Base-by-base conservation (phyloP, 2,797 vertebrate genomes). In the Argya squamiceps region DNA sequence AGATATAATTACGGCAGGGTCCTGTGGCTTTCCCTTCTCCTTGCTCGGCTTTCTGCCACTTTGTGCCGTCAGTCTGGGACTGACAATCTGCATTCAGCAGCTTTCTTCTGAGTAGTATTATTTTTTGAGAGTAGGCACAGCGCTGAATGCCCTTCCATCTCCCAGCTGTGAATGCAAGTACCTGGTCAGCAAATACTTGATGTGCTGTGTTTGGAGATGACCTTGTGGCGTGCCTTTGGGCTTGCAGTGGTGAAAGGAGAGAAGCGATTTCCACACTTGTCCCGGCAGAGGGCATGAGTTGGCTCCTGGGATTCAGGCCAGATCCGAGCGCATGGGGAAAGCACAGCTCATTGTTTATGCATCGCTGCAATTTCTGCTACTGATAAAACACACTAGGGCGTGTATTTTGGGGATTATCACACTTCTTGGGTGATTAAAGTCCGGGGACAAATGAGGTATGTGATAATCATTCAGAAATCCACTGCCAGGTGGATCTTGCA, bases 261-360 rank as follows among this genome's bases (percentile, higher is more conserved):
- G 39, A 43, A 17, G 12, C 9, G 13, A 56, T 84, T 81, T 84
- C 65, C 34, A 5, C 15, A 0, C 63, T 23, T 62, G 58, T 60
- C 78, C 46, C 37, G 50, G 32, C 23, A 47, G 70, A 76, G 52
- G 77, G 37, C 75, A 27, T 2, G 50, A 11, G 46, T 4, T 62
- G 58, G 53, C 22, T 87, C 41, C 46, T 1, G 39, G 67, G 50
- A 59, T 41, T 58, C 26, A 0, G 5, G 41, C 29, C 58, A 49
- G 39, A 9, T 17, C 44, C 22, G 12, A 55, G 12, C 0, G 0
- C 0, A 0, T 4, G 19, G 15, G 41, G 62, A 49, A 79, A 74
- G 36, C 29, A 23, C 50, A 44, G 2, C 36, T 64, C 18, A 1
- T 8, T 14, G 15, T 53, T 83, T 17, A 7, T 39, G 20, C 8